Percentiles rank a stretch among this genome's conserved stretches.
Conservation (phyloP, 2,113 vertebrate species). For the Condylura cristata region DNA sequence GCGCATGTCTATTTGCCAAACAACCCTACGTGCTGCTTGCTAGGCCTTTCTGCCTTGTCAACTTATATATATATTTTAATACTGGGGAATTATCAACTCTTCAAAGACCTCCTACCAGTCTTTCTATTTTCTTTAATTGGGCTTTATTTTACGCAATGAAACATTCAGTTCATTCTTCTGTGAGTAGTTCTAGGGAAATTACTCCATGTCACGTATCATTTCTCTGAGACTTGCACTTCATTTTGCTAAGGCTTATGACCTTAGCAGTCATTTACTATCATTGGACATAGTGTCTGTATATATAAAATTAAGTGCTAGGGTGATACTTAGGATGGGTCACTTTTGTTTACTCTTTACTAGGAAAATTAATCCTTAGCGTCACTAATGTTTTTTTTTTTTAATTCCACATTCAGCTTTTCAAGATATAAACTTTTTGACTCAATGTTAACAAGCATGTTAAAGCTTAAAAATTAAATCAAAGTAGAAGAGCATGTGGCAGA, state of each 20-base stretch:
- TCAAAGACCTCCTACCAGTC: too few relatives aligned
- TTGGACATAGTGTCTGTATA: not conserved
- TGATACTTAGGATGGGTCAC: not conserved
- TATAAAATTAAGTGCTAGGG: conserved; percentile 5
- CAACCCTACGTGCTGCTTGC: too few relatives aligned
- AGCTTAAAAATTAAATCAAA: conserved; percentile 6
- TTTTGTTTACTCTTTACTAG: not conserved
- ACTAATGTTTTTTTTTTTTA: not conserved
- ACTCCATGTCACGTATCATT: not conserved
- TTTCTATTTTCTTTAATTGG: too few relatives aligned
- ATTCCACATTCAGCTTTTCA: not conserved
- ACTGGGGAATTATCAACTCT: too few relatives aligned
- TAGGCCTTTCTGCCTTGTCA: not conserved
- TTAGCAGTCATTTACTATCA: not conserved
- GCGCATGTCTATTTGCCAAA: not conserved
- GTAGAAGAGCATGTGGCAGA: not conserved
- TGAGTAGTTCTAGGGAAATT: not conserved
- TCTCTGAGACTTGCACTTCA: not conserved
- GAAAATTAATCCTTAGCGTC: conserved; percentile 2
- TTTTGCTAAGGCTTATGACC: conserved; percentile 6
- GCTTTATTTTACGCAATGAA: too few relatives aligned
- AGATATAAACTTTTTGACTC: not conserved
- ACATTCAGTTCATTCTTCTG: too few relatives aligned
- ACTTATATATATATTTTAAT: too few relatives aligned
- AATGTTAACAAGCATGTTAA: not conserved